Evolutionary conservation across 2,888 invertebrate species (phyloP), one percentile per base, ranked within the genome.

Genomic region (Heliconius charithonia): DNA sequence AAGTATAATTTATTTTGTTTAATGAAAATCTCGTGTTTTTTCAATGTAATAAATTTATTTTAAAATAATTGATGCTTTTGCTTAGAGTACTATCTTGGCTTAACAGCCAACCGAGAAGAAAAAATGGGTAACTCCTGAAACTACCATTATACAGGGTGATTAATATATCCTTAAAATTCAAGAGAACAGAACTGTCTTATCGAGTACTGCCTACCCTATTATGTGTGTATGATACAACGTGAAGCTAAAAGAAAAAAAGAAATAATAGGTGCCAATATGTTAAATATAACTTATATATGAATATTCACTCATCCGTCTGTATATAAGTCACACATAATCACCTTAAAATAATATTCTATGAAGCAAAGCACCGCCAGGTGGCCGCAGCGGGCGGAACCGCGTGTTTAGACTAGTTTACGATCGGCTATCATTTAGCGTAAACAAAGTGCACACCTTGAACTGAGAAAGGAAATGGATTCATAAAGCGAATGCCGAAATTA

Each of bases 341-440:
- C 69, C 74, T 74, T 63, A 25, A 13, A 27, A 74, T 45, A 27
- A 16, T 77, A 29, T 22, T 73, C 67, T 62, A 62, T 78, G 78
- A 76, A 65, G 72, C 37, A 69, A 76, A 65, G 72, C 45, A 71
- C 59, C 22, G 45, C 65, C 93, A 93, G 93, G 93, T 93, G 93
- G 89, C 84, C 84, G 87, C 93, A 91, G 87, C 91, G 87, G 89
- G 88, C 92, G 93, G 92, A 92, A 91, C 93, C 88, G 89, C 85
- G 79, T 93, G 93, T 92, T 91, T 91, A 90, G 86, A 83, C 84
- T 81, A 86, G 89, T 93, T 92, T 90, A 91, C 86, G 82, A 84
- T 85, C 80, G 78, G 79, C 79, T 79, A 82, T 81, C 79, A 79
- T 82, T 81, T 82, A 79, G 80, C 79, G 79, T 82, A 79, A 77